Evolutionary conservation across 2,888 invertebrate species (phyloP).

Genomic region (Hirtodrosophila confusa): DNA sequence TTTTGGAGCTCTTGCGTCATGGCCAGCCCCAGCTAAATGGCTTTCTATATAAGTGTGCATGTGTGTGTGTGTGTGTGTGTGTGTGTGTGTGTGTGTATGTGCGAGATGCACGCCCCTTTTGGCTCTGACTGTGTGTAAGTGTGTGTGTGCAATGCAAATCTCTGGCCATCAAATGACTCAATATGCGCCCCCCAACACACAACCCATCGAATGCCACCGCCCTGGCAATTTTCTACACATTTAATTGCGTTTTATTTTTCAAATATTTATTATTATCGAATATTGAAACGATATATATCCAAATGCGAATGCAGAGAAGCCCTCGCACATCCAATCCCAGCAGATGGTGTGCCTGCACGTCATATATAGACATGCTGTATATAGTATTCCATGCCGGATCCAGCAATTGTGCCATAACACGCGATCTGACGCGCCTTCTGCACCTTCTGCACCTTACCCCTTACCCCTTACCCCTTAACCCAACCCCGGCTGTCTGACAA

Average conservation of each 20-base stretch:
- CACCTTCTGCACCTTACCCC: constrained; percentile 11
- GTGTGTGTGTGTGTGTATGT: constrained; percentile 5
- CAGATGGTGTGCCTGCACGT: constrained; percentile 49
- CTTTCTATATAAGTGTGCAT: constrained; percentile 2
- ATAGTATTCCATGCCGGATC: constrained; percentile 28
- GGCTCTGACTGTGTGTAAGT: constrained; percentile 11
- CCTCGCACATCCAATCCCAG: background rate
- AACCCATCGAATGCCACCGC: constrained; percentile 4
- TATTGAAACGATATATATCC: constrained; percentile 58
- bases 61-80: constrained; percentile 1
- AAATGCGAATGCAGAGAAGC: constrained; percentile 27
- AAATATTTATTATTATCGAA: constrained; percentile 79
- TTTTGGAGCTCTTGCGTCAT: constrained; percentile 73
- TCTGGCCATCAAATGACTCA: constrained; percentile 67
- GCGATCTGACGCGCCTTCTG: constrained; percentile 59
- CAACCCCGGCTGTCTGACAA: constrained; percentile 8
- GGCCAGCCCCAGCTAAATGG: constrained; percentile 27
- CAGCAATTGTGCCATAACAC: constrained; percentile 58
- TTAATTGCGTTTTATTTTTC: constrained; percentile 79
- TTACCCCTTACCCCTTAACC: constrained; percentile 7
- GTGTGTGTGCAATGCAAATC: constrained; percentile 55
- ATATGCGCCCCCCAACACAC: constrained; percentile 28
- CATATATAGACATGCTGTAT: constrained; percentile 25
- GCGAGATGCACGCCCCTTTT: constrained; percentile 38
- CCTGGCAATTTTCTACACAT: constrained; percentile 56